These are phyloP conservation scores for Luscinia megarhynchos DNA, from an alignment of 2,797 vertebrate genomes.

Conservation along the genomic window DNA sequence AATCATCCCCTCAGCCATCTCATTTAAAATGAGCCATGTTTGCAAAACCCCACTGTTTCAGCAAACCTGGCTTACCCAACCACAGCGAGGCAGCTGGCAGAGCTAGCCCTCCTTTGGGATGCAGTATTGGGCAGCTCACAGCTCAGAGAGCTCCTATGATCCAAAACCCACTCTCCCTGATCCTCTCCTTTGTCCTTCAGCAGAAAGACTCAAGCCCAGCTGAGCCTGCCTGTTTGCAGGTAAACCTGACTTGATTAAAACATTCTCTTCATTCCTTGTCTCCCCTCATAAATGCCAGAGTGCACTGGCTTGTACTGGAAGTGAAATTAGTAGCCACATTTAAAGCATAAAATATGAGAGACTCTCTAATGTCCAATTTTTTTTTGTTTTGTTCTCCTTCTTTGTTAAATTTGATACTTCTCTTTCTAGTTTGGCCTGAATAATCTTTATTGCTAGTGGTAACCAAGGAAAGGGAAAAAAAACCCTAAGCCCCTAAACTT, in stretches of 20 bases:
- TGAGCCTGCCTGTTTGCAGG: background rate
- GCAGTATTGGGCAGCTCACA: background rate
- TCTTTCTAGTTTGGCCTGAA: background rate
- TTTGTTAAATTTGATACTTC: background rate
- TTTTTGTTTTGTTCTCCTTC: background rate
- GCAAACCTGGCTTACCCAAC: background rate
- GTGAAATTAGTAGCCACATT: background rate
- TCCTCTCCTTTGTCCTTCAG: background rate
- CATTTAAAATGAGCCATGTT: background rate
- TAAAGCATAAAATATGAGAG: background rate
- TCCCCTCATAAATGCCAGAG: background rate
- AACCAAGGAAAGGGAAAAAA: background rate
- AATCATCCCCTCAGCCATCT: background rate
- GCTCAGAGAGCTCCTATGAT: background rate
- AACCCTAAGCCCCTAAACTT: fast-evolving
- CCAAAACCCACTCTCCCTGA: background rate
- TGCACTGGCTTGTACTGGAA: background rate
- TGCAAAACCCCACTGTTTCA: background rate
- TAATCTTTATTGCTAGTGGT: background rate
- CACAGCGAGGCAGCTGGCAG: background rate
- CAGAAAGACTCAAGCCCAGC: background rate
- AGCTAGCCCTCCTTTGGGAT: background rate
- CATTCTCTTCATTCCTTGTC: fast-evolving
- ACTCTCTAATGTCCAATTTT: background rate
- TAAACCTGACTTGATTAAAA: background rate